Base-by-base conservation (phyloP, 1,140 invertebrate genomes). In the Globodera ellingtonae region DNA sequence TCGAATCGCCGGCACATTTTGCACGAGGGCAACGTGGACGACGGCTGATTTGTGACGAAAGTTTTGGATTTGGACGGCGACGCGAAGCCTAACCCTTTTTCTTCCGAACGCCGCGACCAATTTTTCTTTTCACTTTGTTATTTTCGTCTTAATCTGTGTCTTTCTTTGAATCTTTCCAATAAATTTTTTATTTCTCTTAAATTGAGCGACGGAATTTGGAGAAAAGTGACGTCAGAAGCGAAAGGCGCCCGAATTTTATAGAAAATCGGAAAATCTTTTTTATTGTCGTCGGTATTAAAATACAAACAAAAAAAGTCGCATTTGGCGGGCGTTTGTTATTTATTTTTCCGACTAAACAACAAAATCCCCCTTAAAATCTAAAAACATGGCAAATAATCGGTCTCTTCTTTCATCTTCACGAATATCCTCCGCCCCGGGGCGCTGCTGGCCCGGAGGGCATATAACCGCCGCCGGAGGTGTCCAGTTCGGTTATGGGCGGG, bases 401-500 rank as follows among this genome's bases (percentile, higher is more conserved):
- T 52, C 4, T 0, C 56, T 62, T 59, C 18, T 62, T 18, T 62
- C 35, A 35, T 35, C 35, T 65, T 21, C n/a, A 70, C 46, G 9
- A 9, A 21, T 83, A 83, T 35, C 82, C 84, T 10, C 82, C 84
- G 6, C 50, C 67, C 15, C 83, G 50, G 24, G 67, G 48, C 62
- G 50, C 80, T 46, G 52, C 44, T 9, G 79, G 52, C 4, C 82
- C 62, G 6, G 21, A 52, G 52, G 50, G 56, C 44, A 48, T 59
- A 24, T 69, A 50, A 35, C 46, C 59, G 21, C 24, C 81, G 47
- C 66, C 69, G 56, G 48, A 47, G 18, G 85, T 88, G 76, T 89
- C 86, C 71, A 88, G 69, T 81, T 88, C 87, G 24, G 81, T 80
- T 47, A 88, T 81, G 24, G 88, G 88, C 13, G 87, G 87, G 13